Evolutionary conservation across 2,113 vertebrate genomes (phyloP).

Genomic region (Tetrao urogallus): DNA sequence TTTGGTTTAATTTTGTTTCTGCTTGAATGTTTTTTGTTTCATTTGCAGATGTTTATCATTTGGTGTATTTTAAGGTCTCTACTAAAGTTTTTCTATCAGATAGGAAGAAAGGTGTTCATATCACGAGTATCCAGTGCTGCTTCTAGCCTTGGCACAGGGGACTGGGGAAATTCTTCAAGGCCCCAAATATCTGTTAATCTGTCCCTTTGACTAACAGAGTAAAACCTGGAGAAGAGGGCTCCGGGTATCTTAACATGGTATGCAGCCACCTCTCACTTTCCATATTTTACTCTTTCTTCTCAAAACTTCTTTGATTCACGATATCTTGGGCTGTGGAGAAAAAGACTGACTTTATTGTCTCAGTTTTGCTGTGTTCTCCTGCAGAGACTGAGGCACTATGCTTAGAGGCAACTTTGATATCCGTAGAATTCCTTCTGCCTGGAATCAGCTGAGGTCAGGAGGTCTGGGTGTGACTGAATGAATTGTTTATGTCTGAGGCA

Average conservation of each 20-base stretch:
- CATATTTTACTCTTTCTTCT: not conserved
- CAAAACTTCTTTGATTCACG: not conserved
- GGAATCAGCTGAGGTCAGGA: not conserved
- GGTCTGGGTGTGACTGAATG: not conserved
- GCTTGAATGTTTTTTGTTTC: not conserved
- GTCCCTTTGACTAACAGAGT: not conserved
- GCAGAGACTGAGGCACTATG: not conserved
- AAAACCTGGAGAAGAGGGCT: not conserved
- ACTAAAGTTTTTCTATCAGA: not conserved
- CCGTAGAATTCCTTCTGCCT: not conserved
- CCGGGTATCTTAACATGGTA: not conserved
- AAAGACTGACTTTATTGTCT: not conserved
- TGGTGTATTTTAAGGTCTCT: not conserved
- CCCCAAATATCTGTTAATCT: not conserved
- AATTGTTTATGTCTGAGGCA: not conserved
- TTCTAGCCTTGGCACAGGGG: not conserved
- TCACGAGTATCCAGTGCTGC: not conserved
- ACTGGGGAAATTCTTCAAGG: not conserved
- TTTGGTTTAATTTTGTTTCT: not conserved
- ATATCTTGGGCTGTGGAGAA: too few relatives aligned
- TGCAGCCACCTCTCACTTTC: not conserved
- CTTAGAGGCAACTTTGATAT: not conserved
- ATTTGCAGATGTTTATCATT: not conserved
- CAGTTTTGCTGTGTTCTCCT: not conserved
- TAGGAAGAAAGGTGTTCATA: not conserved